phyloP scores from a whole-genome alignment of 2,888 invertebrate species.

The Lepeophtheirus nordmannii region DNA sequence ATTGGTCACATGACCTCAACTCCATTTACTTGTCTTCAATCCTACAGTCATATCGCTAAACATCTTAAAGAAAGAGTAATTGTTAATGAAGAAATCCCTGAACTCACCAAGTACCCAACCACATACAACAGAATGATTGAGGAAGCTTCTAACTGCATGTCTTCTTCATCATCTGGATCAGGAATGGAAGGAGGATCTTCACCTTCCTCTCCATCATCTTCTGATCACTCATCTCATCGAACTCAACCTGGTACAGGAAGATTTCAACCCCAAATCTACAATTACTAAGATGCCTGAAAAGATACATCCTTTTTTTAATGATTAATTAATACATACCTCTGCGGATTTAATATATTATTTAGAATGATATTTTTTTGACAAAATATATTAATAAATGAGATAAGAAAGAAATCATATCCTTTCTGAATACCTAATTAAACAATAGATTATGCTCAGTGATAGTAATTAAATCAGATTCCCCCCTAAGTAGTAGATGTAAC shows the following conservation, averaged over 20 bases:
- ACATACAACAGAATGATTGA: conserved; percentile 4
- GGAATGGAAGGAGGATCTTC: not conserved
- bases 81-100: not conserved
- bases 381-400: no score
- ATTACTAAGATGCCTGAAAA: not conserved
- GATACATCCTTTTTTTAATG: not conserved
- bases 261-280: not conserved
- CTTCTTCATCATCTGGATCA: not conserved
- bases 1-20: conserved; percentile 1
- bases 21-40: not conserved
- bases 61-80: not conserved
- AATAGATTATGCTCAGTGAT: no score
- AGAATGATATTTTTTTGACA: not conserved
- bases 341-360: conserved; percentile 2
- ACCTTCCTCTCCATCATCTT: not conserved
- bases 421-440: no score
- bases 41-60: not conserved
- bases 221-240: not conserved
- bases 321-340: not conserved
- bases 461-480: no score
- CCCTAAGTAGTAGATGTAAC: no score
- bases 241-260: not conserved
- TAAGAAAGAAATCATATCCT: no score
- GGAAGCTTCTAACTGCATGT: not conserved
- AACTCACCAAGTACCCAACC: not conserved